These are phyloP conservation scores for Anolis carolinensis DNA, from an alignment of 2,113 vertebrate species.

Conservation along the genomic window DNA sequence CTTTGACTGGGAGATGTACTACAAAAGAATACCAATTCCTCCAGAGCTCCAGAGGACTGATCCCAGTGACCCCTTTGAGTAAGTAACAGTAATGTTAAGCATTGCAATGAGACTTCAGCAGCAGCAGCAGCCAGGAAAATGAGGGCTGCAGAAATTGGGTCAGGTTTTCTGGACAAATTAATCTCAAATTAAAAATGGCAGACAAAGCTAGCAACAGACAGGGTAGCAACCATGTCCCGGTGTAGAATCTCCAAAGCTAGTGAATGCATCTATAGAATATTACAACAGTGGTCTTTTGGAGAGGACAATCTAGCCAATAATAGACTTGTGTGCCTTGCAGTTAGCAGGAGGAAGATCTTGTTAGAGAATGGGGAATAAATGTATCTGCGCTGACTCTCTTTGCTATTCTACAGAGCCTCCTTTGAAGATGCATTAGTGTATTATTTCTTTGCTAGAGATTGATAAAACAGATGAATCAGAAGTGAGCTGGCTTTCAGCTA, in stretches of 20 bases:
- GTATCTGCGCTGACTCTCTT: background rate
- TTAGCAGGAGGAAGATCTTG: conserved; percentile 1
- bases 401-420: conserved; percentile 33
- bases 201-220: conserved; percentile 34
- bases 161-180: conserved; percentile 21
- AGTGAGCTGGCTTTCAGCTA: conserved; percentile 1
- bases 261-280: background rate
- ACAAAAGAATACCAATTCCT: conserved; percentile 91
- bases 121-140: background rate
- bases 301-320: background rate
- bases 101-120: conserved; percentile 31
- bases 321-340: background rate
- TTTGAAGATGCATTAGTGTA: conserved; percentile 30
- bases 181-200: conserved; percentile 33
- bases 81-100: conserved; percentile 72
- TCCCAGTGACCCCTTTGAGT: conserved; percentile 91
- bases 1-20: conserved; percentile 96
- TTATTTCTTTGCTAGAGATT: conserved; percentile 35
- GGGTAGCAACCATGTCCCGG: conserved; percentile 6
- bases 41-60: conserved; percentile 86
- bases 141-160: conserved; percentile 6
- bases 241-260: conserved; percentile 28
- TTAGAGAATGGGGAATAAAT: background rate
- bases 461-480: background rate
- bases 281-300: background rate